Evolutionary conservation across 2,888 invertebrate species (phyloP).

Genomic region (Biston stratarius): DNA sequence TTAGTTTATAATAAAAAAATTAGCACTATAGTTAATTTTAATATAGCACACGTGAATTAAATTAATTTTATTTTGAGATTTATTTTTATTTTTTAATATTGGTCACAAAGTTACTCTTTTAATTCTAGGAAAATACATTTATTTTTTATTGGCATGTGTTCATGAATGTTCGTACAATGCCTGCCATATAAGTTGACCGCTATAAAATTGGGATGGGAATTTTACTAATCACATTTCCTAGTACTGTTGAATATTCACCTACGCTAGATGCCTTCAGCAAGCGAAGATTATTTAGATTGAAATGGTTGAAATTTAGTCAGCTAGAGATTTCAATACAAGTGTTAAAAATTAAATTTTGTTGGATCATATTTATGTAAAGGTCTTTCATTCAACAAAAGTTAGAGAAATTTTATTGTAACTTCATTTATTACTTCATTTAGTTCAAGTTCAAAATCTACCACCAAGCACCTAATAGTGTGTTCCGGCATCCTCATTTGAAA

Average conservation of each 20-base stretch:
- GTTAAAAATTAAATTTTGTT: not conserved
- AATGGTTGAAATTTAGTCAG: too few species aligned
- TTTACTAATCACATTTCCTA: too few species aligned
- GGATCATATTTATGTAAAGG: too few species aligned
- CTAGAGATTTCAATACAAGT: not conserved
- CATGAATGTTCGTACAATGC: not conserved
- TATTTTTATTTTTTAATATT: constrained; percentile 26
- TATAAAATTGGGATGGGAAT: not conserved
- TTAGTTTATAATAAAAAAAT: constrained; percentile 1
- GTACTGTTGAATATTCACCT: too few species aligned
- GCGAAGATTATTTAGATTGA: too few species aligned
- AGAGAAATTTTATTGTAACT: too few species aligned
- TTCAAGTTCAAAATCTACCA: too few species aligned
- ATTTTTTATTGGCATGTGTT: constrained; percentile 9
- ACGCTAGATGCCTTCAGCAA: too few species aligned
- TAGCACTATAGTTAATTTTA: constrained; percentile 25
- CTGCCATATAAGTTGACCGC: not conserved
- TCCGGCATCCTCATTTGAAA: too few species aligned
- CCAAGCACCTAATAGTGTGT: too few species aligned
- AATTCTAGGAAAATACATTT: not conserved
- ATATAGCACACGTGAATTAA: constrained; percentile 31
- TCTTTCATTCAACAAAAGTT: too few species aligned
- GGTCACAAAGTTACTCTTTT: constrained; percentile 25
- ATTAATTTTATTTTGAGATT: constrained; percentile 28
- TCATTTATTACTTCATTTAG: too few species aligned